phyloP scores from a whole-genome alignment of 2,888 invertebrate species.

The Caenorhabditis uteleia region DNA sequence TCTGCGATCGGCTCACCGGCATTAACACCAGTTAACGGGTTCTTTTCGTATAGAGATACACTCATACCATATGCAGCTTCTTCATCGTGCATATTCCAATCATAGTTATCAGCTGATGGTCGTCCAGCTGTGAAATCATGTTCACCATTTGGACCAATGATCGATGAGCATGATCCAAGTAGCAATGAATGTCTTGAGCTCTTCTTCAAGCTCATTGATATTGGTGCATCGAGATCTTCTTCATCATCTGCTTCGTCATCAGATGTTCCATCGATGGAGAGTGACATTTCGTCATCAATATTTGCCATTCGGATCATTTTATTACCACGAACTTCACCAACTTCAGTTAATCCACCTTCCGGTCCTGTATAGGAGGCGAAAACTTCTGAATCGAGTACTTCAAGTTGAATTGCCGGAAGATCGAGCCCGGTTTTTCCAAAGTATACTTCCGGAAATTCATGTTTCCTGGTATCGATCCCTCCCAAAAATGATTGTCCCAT shows the following conservation, averaged over 20 bases:
- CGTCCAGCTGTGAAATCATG: slow-evolving; percentile 18
- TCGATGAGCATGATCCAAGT: slow-evolving; percentile 54
- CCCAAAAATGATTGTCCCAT: slow-evolving; percentile 34
- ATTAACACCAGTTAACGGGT: slow-evolving; percentile 79
- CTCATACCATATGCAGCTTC: slow-evolving; percentile 78
- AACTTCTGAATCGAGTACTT: slow-evolving; percentile 43
- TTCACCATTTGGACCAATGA: slow-evolving; percentile 49
- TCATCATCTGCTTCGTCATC: slow-evolving; percentile 55
- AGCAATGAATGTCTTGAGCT: slow-evolving; percentile 31
- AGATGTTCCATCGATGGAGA: slow-evolving; percentile 56
- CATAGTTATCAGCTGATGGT: slow-evolving; percentile 45
- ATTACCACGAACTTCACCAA: slow-evolving; percentile 56
- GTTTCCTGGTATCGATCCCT: slow-evolving; percentile 41
- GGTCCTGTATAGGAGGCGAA: slow-evolving; percentile 83
- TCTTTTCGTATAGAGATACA: slow-evolving; percentile 83
- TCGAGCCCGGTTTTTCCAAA: slow-evolving; percentile 58
- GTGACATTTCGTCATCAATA: slow-evolving; percentile 65
- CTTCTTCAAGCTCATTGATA: slow-evolving; percentile 32
- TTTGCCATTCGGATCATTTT: slow-evolving; percentile 66
- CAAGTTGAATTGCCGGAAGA: slow-evolving; percentile 48
- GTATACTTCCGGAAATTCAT: slow-evolving; percentile 54
- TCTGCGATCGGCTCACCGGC: slow-evolving; percentile 82
- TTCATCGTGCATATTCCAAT: slow-evolving; percentile 74
- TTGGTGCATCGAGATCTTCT: slow-evolving; percentile 43
- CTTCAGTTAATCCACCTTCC: slow-evolving; percentile 80